phyloP scores from a whole-genome alignment of 2,888 invertebrate genomes.

The Heliconius hortense region DNA sequence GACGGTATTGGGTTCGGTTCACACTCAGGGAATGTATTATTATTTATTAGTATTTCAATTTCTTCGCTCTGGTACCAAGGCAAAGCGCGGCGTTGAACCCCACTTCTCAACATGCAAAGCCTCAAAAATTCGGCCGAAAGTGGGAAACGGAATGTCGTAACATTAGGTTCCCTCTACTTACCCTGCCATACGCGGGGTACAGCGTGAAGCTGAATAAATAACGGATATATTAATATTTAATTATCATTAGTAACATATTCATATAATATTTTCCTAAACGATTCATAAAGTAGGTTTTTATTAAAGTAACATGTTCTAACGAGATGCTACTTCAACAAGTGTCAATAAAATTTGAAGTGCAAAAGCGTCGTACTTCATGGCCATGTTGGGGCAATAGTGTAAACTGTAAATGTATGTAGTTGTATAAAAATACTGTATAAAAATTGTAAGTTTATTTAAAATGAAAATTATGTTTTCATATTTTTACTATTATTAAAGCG shows the following conservation, averaged over 20 bases:
- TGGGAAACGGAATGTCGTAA: not conserved
- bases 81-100: too few species aligned
- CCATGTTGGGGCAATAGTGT: not conserved
- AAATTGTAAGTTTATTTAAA: not conserved
- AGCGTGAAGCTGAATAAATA: not conserved
- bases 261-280: constrained; percentile 5
- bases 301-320: constrained; percentile 13
- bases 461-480: not conserved
- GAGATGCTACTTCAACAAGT: constrained; percentile 18
- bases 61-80: too few species aligned
- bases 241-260: not conserved
- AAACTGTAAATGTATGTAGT: not conserved
- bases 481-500: not conserved
- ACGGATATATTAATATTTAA: not conserved
- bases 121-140: not conserved
- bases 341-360: constrained; percentile 42
- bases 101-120: not conserved
- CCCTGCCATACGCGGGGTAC: not conserved
- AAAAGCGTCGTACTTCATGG: constrained; percentile 25
- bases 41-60: not conserved
- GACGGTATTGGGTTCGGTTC: too few species aligned
- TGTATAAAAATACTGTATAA: not conserved
- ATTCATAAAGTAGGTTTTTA: constrained; percentile 1
- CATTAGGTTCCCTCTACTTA: not conserved
- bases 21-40: too few species aligned